These are phyloP conservation scores for Plumapathes pennacea DNA, from an alignment of 92 coral and sea anemone species.

Conservation along the genomic window DNA sequence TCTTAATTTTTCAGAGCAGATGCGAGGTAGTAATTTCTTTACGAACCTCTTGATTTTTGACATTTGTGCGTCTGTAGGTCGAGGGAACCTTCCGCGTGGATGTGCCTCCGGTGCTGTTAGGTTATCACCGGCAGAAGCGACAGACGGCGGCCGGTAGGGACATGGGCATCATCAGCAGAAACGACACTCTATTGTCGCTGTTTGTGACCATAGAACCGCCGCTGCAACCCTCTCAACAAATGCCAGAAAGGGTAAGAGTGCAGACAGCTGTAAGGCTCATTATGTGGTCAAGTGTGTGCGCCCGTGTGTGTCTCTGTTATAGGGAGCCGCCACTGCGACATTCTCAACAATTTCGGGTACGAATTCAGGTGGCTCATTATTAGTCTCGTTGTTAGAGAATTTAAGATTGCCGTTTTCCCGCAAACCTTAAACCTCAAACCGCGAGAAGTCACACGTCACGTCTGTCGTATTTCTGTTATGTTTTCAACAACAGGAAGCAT, in stretches of 20 bases:
- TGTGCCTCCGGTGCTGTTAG: conserved; percentile 93
- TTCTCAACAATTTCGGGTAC: too few relatives aligned
- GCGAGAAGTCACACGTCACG: too few relatives aligned
- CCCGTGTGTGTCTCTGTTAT: too few relatives aligned
- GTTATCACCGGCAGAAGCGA: conserved; percentile 79
- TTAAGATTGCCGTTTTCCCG: too few relatives aligned
- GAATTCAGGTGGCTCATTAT: too few relatives aligned
- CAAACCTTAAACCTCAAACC: too few relatives aligned
- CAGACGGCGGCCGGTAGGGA: conserved; percentile 59
- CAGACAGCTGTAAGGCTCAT: neutral
- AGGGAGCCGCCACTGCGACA: too few relatives aligned
- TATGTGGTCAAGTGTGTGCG: too few relatives aligned
- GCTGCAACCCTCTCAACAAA: conserved; percentile 91
- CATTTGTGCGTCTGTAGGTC: conserved; percentile 49
- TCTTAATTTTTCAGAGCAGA: too few relatives aligned
- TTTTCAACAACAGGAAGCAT: too few relatives aligned
- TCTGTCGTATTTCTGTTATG: too few relatives aligned
- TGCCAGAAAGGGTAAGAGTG: conserved; percentile 84
- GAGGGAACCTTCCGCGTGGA: conserved; percentile 94
- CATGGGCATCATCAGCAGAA: conserved; percentile 69
- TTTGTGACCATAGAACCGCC: conserved; percentile 98
- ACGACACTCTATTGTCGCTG: conserved; percentile 80
- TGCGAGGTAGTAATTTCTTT: neutral
- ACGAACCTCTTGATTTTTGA: neutral
- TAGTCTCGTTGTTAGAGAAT: too few relatives aligned